Percentiles rank a stretch among this genome's conserved stretches.
Evolutionary conservation across 1,140 invertebrate genomes (phyloP).

Genomic region (Drosophila cardini): DNA sequence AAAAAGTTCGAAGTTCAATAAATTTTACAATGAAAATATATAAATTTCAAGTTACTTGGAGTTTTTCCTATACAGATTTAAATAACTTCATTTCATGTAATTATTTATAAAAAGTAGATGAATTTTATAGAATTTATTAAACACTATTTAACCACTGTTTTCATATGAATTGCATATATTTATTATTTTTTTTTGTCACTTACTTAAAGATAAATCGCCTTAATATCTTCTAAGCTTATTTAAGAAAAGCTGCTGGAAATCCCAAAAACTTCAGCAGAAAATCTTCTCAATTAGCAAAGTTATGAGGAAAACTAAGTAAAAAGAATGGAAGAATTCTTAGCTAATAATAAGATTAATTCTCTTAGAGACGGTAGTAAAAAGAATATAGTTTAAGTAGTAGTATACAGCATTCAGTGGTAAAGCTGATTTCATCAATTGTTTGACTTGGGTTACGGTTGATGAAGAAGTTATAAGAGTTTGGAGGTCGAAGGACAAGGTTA

Average conservation of each 20-base stretch:
- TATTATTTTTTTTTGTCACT: too few relatives aligned
- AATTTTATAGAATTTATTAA: too few relatives aligned
- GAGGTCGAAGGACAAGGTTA: constrained; percentile 11
- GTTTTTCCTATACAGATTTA: too few relatives aligned
- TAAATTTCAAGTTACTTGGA: too few relatives aligned
- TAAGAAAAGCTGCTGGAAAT: neutral
- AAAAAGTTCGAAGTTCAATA: too few relatives aligned
- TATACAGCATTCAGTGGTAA: constrained; percentile 6
- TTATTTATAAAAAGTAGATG: neutral
- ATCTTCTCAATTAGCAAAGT: constrained; percentile 3
- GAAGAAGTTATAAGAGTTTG: constrained; percentile 1
- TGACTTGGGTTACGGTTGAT: neutral
- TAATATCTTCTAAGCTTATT: neutral
- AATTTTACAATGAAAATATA: too few relatives aligned
- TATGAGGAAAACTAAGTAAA: neutral
- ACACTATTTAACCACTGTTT: too few relatives aligned
- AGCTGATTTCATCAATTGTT: constrained; percentile 5
- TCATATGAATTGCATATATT: too few relatives aligned
- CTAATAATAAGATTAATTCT: neutral
- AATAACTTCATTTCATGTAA: too few relatives aligned
- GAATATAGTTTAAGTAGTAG: neutral
- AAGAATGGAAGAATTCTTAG: neutral
- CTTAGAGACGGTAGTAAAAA: neutral
- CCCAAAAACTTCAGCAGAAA: neutral
- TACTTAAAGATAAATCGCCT: neutral